phyloP scores from a whole-genome alignment of 2,113 vertebrate genomes.

The Thryonomys swinderianus region DNA sequence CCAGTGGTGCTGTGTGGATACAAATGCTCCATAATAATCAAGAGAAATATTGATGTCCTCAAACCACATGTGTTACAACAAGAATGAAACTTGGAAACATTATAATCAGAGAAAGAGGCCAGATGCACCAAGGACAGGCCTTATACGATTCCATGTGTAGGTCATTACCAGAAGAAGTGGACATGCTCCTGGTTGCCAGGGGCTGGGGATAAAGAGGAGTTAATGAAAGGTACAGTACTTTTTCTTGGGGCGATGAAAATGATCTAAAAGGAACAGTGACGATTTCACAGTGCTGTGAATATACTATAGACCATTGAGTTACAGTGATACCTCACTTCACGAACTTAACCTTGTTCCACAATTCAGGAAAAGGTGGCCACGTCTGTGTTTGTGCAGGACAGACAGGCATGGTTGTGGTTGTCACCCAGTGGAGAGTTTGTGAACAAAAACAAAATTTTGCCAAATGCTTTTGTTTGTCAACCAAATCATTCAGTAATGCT shows the following conservation, averaged over 20 bases:
- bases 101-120: neutral
- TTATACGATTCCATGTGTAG: neutral
- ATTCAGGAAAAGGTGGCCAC: neutral
- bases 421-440: neutral
- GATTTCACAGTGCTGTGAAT: neutral
- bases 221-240: neutral
- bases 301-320: neutral
- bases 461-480: neutral
- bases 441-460: neutral
- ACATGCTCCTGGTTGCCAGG: neutral
- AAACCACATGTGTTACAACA: neutral
- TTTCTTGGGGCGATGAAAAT: neutral
- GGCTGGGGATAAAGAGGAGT: neutral
- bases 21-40: neutral
- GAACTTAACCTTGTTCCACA: neutral
- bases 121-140: neutral
- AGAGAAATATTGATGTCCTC: neutral
- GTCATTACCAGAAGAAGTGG: neutral
- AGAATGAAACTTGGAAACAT: neutral
- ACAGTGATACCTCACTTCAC: neutral
- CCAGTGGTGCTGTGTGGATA: neutral
- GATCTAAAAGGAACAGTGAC: neutral
- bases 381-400: neutral
- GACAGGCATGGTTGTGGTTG: neutral
- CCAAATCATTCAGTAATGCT: neutral